phyloP scores from a whole-genome alignment of 2,113 vertebrate species.

The Entomyzon cyanotis region DNA sequence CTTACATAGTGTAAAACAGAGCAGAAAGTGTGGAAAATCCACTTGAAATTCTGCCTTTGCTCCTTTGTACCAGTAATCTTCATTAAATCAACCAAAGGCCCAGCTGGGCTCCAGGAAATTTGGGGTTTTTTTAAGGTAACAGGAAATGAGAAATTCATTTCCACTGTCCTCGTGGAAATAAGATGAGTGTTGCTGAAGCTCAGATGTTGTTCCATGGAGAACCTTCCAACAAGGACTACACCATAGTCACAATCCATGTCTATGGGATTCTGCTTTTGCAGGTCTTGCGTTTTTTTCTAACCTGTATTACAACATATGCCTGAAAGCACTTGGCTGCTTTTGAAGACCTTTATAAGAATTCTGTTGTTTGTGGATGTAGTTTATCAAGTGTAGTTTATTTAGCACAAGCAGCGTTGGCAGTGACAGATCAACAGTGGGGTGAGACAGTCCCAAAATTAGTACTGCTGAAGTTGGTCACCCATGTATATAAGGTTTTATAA shows the following conservation, averaged over 20 bases:
- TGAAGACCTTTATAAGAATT: background rate
- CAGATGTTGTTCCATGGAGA: background rate
- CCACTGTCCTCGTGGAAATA: background rate
- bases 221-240: background rate
- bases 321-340: background rate
- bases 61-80: background rate
- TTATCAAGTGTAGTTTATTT: background rate
- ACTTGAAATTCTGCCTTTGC: background rate
- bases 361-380: background rate
- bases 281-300: background rate
- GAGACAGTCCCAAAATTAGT: background rate
- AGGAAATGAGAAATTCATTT: background rate
- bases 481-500: background rate
- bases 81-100: background rate
- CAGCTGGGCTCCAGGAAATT: background rate
- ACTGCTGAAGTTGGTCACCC: background rate
- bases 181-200: background rate
- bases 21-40: background rate
- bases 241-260: background rate
- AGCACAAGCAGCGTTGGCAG: background rate
- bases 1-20: background rate
- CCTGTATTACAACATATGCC: background rate
- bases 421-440: background rate
- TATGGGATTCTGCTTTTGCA: background rate
- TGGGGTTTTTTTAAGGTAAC: background rate